Evolutionary conservation across 2,113 vertebrate genomes (phyloP).

Genomic region (Dipodomys ordii): DNA sequence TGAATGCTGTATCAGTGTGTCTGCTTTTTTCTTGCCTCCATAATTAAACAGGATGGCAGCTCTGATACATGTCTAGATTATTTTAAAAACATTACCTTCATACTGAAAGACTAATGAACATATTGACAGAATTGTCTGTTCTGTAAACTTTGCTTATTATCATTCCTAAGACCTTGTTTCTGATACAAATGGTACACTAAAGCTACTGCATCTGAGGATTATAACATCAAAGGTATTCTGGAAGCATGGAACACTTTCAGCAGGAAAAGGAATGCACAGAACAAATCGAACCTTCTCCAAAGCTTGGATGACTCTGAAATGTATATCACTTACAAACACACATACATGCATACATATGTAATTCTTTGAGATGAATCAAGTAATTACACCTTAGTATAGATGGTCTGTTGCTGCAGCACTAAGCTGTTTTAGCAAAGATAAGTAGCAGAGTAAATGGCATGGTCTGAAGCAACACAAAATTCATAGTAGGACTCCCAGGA

Average conservation of each 20-base stretch:
- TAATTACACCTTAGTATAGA: conserved; percentile 41
- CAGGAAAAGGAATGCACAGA: not conserved
- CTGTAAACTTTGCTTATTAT: conserved; percentile 53
- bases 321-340: not conserved
- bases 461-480: conserved; percentile 11
- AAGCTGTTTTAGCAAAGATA: conserved; percentile 18
- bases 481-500: not conserved
- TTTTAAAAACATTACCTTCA: conserved; percentile 41
- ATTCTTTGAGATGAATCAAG: conserved; percentile 41
- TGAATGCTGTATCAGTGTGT: conserved; percentile 74
- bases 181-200: conserved; percentile 40
- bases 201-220: not conserved
- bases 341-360: not conserved
- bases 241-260: not conserved
- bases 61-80: conserved; percentile 43
- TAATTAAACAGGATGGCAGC: conserved; percentile 70
- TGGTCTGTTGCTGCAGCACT: not conserved
- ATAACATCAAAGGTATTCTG: not conserved
- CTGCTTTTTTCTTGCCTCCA: conserved; percentile 64
- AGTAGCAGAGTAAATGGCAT: not conserved
- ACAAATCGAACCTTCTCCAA: not conserved
- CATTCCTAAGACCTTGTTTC: not conserved
- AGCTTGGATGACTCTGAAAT: conserved; percentile 19
- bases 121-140: not conserved
- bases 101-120: conserved; percentile 61